These are phyloP conservation scores for Ornithoptera alexandrae DNA, from an alignment of 2,888 invertebrate genomes.

Conservation along the genomic window DNA sequence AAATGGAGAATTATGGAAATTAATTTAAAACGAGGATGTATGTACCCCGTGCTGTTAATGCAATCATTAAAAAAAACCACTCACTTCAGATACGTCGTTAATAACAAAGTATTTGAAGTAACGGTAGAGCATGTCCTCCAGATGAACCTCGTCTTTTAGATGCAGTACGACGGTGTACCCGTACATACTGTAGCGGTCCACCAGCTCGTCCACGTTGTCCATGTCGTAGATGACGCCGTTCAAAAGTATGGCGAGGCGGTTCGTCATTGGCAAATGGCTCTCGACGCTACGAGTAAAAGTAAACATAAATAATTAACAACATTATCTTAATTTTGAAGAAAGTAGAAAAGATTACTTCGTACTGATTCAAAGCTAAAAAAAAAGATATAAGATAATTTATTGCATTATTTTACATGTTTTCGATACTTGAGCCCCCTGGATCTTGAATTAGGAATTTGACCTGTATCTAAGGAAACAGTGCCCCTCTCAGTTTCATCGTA, in stretches of 20 bases:
- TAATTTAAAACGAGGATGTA: too few relatives aligned
- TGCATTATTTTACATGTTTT: too few relatives aligned
- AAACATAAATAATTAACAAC: not conserved
- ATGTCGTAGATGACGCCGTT: slow-evolving; percentile 61
- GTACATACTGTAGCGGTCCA: slow-evolving; percentile 52
- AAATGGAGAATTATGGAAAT: too few relatives aligned
- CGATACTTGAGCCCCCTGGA: too few relatives aligned
- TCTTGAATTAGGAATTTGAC: too few relatives aligned
- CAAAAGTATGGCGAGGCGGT: slow-evolving; percentile 55
- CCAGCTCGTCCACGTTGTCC: slow-evolving; percentile 54
- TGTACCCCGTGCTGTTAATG: not conserved
- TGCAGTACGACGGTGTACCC: slow-evolving; percentile 68
- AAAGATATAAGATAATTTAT: too few relatives aligned
- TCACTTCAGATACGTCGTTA: slow-evolving; percentile 62
- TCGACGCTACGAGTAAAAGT: slow-evolving; percentile 51
- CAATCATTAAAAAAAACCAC: not conserved
- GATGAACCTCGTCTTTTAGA: slow-evolving; percentile 58
- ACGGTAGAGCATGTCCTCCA: slow-evolving; percentile 45
- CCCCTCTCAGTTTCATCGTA: too few relatives aligned
- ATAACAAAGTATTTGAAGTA: slow-evolving; percentile 52
- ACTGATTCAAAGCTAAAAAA: too few relatives aligned
- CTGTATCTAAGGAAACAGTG: too few relatives aligned
- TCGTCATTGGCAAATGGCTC: slow-evolving; percentile 60
- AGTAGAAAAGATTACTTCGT: too few relatives aligned
- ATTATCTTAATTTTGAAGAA: too few relatives aligned